These are phyloP conservation scores for Drosophila ercepeae DNA, from an alignment of 1,140 invertebrate species.

Conservation along the genomic window DNA sequence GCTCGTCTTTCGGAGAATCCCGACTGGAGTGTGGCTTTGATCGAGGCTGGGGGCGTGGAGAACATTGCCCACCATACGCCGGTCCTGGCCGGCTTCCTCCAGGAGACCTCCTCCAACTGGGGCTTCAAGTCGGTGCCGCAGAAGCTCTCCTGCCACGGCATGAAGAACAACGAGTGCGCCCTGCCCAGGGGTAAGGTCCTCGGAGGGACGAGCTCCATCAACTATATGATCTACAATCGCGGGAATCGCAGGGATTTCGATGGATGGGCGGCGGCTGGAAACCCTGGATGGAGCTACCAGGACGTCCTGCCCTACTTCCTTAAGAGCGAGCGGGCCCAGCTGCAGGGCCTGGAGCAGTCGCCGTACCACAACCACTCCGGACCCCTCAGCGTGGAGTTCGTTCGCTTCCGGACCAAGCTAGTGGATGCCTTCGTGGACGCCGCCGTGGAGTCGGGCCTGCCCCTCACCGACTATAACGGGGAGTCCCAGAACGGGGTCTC, in stretches of 20 bases:
- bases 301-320: slow-evolving; percentile 89
- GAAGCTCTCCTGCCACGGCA: slow-evolving; percentile 85
- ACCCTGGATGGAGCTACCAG: slow-evolving; percentile 89
- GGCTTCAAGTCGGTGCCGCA: slow-evolving; percentile 88
- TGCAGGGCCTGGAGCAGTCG: slow-evolving; percentile 84
- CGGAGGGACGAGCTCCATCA: slow-evolving; percentile 91
- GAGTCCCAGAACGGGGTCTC: slow-evolving; percentile 87
- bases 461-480: slow-evolving; percentile 88
- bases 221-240: slow-evolving; percentile 94
- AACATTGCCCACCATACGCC: slow-evolving; percentile 88
- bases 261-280: slow-evolving; percentile 88
- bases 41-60: slow-evolving; percentile 87
- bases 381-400: slow-evolving; percentile 85
- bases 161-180: slow-evolving; percentile 85
- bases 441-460: slow-evolving; percentile 86
- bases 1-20: slow-evolving; percentile 87
- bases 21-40: slow-evolving; percentile 86
- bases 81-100: slow-evolving; percentile 85
- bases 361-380: slow-evolving; percentile 86
- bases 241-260: slow-evolving; percentile 92
- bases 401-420: slow-evolving; percentile 85
- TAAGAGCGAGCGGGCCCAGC: slow-evolving; percentile 86
- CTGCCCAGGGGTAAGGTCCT: slow-evolving; percentile 87
- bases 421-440: slow-evolving; percentile 87
- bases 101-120: slow-evolving; percentile 88